Conservation (phyloP, 2,113 vertebrate genomes). For the Mus spicilegus region DNA sequence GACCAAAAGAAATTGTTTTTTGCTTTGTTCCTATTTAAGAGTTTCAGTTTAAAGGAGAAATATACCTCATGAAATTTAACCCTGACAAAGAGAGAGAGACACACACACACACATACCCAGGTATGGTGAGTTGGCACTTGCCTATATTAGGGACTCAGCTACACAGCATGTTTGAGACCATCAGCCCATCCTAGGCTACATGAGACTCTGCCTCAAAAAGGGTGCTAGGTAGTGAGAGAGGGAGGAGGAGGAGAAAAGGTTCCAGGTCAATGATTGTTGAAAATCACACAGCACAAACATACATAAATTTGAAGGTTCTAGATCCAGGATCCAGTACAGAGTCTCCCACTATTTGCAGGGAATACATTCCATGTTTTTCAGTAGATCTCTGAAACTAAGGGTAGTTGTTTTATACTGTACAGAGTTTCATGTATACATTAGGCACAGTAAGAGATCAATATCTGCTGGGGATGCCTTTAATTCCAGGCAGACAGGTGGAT, state of each 20-base stretch:
- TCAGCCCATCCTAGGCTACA: neutral
- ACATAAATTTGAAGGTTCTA: neutral
- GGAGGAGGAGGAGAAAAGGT: neutral
- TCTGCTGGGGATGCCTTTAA: neutral
- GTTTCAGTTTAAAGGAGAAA: slow-evolving; percentile 39
- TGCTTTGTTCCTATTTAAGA: neutral
- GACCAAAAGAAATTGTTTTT: neutral
- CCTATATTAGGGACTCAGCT: neutral
- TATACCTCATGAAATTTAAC: neutral
- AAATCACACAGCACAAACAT: neutral
- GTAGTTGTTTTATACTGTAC: neutral
- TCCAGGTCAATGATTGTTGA: slow-evolving; percentile 9
- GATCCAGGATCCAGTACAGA: neutral
- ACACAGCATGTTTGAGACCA: neutral
- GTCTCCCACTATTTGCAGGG: neutral
- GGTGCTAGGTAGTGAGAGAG: no score
- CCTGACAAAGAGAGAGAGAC: neutral
- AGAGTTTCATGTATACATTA: neutral
- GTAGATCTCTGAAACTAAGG: neutral
- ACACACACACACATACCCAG: neutral
- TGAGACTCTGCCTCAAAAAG: neutral
- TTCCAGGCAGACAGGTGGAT: neutral
- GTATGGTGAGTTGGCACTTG: neutral
- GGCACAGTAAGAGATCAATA: neutral
- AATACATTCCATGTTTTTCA: neutral